Percentiles rank a stretch among this genome's conserved stretches.
These are phyloP conservation scores for Drosophila gunungcola DNA, from an alignment of 1,140 invertebrate genomes.

Conservation along the genomic window DNA sequence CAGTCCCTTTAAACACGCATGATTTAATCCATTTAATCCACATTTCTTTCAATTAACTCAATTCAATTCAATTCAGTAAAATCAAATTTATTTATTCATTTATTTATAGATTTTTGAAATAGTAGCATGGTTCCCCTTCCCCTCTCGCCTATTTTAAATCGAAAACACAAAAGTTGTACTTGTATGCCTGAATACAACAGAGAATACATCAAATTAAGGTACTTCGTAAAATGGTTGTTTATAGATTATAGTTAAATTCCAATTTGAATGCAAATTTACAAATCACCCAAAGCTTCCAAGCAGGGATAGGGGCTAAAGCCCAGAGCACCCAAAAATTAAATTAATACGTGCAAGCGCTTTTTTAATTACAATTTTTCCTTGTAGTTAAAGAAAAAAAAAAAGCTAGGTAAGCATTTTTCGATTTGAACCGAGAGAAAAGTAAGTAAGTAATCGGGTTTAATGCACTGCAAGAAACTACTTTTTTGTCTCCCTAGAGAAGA, in stretches of 20 bases:
- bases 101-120: slow-evolving; percentile 5
- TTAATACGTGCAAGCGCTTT: neutral
- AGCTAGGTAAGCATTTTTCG: slow-evolving; percentile 5
- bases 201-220: neutral
- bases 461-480: neutral
- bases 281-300: slow-evolving; percentile 9
- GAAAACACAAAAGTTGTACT: neutral
- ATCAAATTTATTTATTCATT: neutral
- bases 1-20: slow-evolving; percentile 24
- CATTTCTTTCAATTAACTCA: neutral
- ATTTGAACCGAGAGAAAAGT: neutral
- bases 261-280: neutral
- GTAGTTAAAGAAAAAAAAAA: neutral
- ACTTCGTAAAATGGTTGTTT: slow-evolving; percentile 11
- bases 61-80: too few relatives aligned
- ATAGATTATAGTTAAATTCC: neutral
- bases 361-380: neutral
- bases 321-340: neutral
- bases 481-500: neutral
- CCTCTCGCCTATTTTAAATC: too few relatives aligned
- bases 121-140: slow-evolving; percentile 9
- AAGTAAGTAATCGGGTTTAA: neutral
- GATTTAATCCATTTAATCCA: slow-evolving; percentile 8
- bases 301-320: neutral
- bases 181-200: neutral